A percentile compares a stretch with the other conserved stretches of the same genome.
Conservation (phyloP, 1,140 invertebrate species). For the Brachionus manjavacas region DNA sequence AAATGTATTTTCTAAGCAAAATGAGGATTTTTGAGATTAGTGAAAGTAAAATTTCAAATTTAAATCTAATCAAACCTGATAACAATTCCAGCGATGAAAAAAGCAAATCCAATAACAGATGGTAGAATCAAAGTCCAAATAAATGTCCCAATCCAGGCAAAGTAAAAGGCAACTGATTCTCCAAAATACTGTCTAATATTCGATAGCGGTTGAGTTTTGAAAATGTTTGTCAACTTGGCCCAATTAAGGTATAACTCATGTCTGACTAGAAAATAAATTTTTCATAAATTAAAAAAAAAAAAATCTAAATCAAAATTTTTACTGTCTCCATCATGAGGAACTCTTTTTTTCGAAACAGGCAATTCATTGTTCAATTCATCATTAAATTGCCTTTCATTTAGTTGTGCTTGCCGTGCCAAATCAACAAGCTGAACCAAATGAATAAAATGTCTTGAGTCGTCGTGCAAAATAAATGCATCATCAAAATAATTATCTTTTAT, state of each 20-base stretch:
- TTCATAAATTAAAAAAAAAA: neutral
- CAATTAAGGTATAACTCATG: slow-evolving; percentile 58
- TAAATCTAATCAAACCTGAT: slow-evolving; percentile 42
- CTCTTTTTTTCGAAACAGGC: neutral
- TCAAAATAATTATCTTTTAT: slow-evolving; percentile 31
- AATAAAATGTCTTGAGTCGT: slow-evolving; percentile 5
- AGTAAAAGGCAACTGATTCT: slow-evolving; percentile 80
- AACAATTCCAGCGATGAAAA: slow-evolving; percentile 48
- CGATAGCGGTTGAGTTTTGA: slow-evolving; percentile 77
- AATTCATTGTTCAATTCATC: neutral
- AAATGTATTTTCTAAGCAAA: no score
- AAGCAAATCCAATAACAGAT: slow-evolving; percentile 53
- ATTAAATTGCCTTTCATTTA: neutral
- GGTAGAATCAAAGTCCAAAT: slow-evolving; percentile 87
- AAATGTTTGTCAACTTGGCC: slow-evolving; percentile 64
- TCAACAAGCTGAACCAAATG: neutral
- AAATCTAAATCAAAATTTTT: neutral
- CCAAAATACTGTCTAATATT: slow-evolving; percentile 79
- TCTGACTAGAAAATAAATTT: neutral
- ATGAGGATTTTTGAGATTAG: no score
- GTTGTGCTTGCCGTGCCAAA: neutral
- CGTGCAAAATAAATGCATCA: slow-evolving; percentile 36
- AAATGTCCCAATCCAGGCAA: slow-evolving; percentile 79
- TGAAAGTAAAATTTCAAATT: neutral
- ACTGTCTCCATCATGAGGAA: neutral